Percentiles rank a stretch among this genome's conserved stretches.
Conservation (phyloP, 2,113 vertebrate species). For the Myrmophylax atrothorax region DNA sequence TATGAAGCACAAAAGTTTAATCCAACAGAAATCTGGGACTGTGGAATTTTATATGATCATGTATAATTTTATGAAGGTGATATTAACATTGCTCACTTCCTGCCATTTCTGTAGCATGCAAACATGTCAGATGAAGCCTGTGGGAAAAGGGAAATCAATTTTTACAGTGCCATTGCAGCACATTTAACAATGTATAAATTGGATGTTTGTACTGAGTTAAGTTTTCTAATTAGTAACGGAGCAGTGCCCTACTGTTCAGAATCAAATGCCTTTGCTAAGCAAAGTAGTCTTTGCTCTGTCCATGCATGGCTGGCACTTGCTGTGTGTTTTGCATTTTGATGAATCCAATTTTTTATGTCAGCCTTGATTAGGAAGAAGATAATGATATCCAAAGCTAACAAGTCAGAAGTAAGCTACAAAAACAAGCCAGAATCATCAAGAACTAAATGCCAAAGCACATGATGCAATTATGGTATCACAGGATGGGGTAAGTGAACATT, state of each 20-base stretch:
- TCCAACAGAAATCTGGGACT: neutral
- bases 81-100: neutral
- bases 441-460: neutral
- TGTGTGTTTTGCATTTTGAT: constrained; percentile 1
- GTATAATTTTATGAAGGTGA: neutral
- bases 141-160: neutral
- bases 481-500: neutral
- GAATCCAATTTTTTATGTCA: neutral
- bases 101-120: neutral
- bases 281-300: neutral
- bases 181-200: neutral
- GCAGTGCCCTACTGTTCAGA: neutral
- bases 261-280: constrained; percentile 9
- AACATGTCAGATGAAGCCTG: neutral
- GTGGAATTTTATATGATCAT: neutral
- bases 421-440: neutral
- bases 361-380: neutral
- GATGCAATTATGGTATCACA: neutral
- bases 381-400: neutral
- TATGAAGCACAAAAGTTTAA: neutral
- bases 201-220: neutral
- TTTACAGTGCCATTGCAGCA: neutral
- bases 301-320: neutral
- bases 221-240: neutral
- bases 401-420: neutral